These are phyloP conservation scores for Periophthalmus modestus DNA, from an alignment of 2,113 vertebrate genomes.

Conservation along the genomic window DNA sequence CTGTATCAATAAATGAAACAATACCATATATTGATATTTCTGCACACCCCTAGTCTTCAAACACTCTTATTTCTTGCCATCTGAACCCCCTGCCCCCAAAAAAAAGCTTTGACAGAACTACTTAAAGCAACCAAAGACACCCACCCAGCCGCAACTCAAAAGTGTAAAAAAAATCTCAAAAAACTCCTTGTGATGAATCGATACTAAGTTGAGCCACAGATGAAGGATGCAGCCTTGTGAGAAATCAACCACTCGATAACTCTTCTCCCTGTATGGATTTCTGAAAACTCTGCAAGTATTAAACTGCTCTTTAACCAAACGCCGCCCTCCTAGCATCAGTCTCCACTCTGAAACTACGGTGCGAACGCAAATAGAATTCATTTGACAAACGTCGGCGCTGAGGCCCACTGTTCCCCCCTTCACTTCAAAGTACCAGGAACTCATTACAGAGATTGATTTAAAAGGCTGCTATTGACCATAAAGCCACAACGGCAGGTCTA, in stretches of 20 bases:
- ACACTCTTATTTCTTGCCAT: too few species aligned
- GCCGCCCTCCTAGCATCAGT: conserved; percentile 41
- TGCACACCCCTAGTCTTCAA: too few species aligned
- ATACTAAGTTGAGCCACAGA: conserved; percentile 42
- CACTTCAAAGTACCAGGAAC: conserved; percentile 71
- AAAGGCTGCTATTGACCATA: conserved; percentile 73
- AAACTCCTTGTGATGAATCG: conserved; percentile 34
- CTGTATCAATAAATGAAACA: too few species aligned
- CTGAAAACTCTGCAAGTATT: conserved; percentile 5
- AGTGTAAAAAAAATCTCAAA: neutral
- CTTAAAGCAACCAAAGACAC: conserved; percentile 31
- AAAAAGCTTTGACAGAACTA: neutral
- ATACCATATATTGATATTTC: too few species aligned
- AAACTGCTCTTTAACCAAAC: conserved; percentile 44
- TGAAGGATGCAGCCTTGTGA: conserved; percentile 24
- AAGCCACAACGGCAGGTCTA: conserved; percentile 67
- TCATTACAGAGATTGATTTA: conserved; percentile 80
- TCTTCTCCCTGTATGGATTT: conserved; percentile 28
- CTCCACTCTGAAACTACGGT: conserved; percentile 47
- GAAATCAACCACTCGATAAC: conserved; percentile 41
- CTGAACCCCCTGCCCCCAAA: too few species aligned
- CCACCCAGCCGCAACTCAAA: conserved; percentile 22
- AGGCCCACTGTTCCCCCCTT: conserved; percentile 59
- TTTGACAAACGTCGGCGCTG: conserved; percentile 67
- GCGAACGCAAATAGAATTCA: conserved; percentile 67